A percentile compares a stretch with the other conserved stretches of the same genome.
Evolutionary conservation across 1,140 invertebrate species (phyloP).

Genomic region (Phthorimaea operculella): DNA sequence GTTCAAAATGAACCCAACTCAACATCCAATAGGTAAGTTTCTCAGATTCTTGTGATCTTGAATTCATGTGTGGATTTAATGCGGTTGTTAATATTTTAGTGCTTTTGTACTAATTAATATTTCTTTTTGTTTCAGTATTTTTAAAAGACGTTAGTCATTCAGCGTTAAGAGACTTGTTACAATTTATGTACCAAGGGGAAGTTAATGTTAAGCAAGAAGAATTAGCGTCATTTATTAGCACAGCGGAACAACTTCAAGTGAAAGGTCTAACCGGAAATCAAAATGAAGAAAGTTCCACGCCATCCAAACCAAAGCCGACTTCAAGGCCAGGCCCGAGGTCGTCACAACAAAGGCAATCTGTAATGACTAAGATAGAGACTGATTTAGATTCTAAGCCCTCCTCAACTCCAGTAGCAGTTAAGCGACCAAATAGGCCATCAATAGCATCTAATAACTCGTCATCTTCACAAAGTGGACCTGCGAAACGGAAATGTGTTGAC

Average conservation of each 20-base stretch:
- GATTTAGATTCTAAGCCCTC: conserved; percentile 69
- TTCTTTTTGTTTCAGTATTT: conserved; percentile 73
- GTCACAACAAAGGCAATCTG: conserved; percentile 68
- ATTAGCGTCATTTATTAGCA: conserved; percentile 83
- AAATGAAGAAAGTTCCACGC: conserved; percentile 67
- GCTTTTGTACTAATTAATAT: not conserved
- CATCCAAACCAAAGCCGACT: conserved; percentile 68
- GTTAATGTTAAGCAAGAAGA: conserved; percentile 88
- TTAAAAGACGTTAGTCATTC: conserved; percentile 83
- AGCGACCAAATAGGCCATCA: conserved; percentile 69
- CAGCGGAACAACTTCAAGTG: conserved; percentile 85
- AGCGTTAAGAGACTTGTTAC: conserved; percentile 80
- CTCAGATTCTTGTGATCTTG: not conserved
- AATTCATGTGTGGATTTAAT: not conserved
- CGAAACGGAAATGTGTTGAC: conserved; percentile 68
- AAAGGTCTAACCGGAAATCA: conserved; percentile 79
- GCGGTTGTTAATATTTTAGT: conserved; percentile 12
- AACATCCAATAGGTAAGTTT: conserved; percentile 70
- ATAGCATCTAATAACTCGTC: conserved; percentile 68
- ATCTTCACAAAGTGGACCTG: conserved; percentile 67
- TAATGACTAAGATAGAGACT: conserved; percentile 69
- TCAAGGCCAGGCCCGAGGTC: conserved; percentile 68
- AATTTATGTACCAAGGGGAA: conserved; percentile 90
- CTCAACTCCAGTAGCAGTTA: conserved; percentile 68
- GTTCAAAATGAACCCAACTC: conserved; percentile 75